Evolutionary conservation across 2,888 invertebrate genomes (phyloP), one percentile per base, ranked within the genome.

Genomic region (Dolomedes plantarius): DNA sequence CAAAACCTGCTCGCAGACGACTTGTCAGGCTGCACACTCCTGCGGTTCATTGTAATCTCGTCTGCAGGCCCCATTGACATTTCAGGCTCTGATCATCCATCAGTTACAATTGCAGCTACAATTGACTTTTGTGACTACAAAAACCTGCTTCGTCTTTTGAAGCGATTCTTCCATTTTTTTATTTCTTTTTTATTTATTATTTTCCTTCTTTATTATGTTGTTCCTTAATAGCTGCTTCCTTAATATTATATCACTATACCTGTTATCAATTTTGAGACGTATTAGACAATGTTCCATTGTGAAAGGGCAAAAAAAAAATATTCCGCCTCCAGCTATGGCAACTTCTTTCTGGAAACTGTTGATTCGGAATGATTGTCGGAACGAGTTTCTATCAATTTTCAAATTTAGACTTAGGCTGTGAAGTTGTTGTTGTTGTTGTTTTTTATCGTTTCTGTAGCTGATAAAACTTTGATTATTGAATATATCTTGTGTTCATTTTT

Each of bases 61-160:
- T 56, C 56, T 56, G 56, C 41, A 16, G 46, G 23, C 13, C 56
- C 19, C 56, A 7, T 16, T 56, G 7, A 16, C 7, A 7, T 16
- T 23, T 56, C 19, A 23, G 23, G 23, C 23, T 23, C 56, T 56
- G 56, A 23, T 56, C 56, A 56, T 56, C 56, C 56, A 56, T 56
- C 56, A 56, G 56, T 56, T 56, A 56, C 56, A 56, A 56, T 56
- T 56, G 56, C 56, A 23, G 56, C 23, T 56, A 56, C 56, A 56
- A 56, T 56, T 11, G 56, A 56, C 56, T 56, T 56, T 56, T 56
- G 56, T 56, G 56, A 56, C 68, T 36, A 81, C 74, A 73, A 81
- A 81, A 81, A 73, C 67, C 74, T 81, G 81, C 74, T 41, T 68
- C 46, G 6, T 46, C 56, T 56, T 56, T 56, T 56, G 1, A 56